A percentile compares a stretch with the other conserved stretches of the same genome.
phyloP scores from a whole-genome alignment of 2,888 invertebrate genomes.

The Zelleria hepariella region DNA sequence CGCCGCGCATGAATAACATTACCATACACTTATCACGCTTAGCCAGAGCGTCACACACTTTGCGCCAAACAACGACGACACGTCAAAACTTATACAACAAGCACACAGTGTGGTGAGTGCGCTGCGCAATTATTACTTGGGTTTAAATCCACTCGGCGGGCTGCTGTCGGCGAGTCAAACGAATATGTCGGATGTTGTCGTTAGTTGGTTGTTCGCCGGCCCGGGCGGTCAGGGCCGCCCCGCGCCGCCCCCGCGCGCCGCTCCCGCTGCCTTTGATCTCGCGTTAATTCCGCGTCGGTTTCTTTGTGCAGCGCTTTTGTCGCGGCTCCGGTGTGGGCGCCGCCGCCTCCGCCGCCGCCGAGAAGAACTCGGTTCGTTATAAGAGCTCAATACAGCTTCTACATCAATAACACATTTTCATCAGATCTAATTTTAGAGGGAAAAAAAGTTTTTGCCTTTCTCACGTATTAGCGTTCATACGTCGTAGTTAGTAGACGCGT shows the following conservation, averaged over 20 bases:
- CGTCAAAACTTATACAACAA: too few relatives aligned
- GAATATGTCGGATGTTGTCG: neutral
- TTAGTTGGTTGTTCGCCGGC: neutral
- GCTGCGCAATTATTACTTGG: neutral
- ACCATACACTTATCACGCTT: too few relatives aligned
- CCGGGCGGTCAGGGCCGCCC: neutral
- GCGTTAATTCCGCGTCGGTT: neutral
- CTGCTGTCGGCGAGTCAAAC: neutral
- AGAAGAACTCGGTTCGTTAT: neutral
- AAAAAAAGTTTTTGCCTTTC: neutral
- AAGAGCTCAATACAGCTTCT: neutral
- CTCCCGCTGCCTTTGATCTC: neutral
- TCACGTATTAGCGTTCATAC: neutral
- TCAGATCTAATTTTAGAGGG: neutral
- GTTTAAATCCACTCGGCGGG: neutral
- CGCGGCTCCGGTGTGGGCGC: neutral
- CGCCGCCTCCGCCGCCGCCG: neutral
- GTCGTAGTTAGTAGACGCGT: neutral
- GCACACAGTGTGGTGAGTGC: too few relatives aligned
- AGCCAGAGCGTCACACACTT: too few relatives aligned
- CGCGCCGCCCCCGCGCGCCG: neutral
- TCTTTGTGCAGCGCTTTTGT: constrained; percentile 1
- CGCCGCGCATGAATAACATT: too few relatives aligned
- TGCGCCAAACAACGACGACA: too few relatives aligned
- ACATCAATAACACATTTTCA: neutral